Percentiles rank a stretch among this genome's conserved stretches.
These are phyloP conservation scores for Ctenoplectra terminalis DNA, from an alignment of 1,140 invertebrate genomes.

Conservation along the genomic window DNA sequence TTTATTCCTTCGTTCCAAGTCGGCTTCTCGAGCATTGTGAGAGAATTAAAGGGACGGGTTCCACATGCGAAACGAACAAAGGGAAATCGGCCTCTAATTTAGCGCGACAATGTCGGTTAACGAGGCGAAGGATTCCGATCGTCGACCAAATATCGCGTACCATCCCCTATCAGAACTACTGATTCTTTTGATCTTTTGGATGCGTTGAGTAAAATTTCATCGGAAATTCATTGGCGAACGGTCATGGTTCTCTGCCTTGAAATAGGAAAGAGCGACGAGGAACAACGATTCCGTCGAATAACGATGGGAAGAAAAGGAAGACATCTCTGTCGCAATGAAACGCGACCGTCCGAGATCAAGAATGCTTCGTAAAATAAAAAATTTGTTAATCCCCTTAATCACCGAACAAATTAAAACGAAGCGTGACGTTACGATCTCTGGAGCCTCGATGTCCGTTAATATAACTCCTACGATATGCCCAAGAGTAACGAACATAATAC, in stretches of 20 bases:
- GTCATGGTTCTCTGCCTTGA: neutral
- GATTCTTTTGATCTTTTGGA: neutral
- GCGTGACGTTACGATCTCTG: too few species aligned
- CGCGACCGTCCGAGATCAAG: too few species aligned
- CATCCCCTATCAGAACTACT: neutral
- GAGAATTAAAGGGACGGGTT: constrained; percentile 54
- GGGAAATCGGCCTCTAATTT: constrained; percentile 70
- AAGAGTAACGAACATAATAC: neutral
- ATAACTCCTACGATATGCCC: neutral
- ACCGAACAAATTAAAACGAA: too few species aligned
- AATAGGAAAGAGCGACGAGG: neutral
- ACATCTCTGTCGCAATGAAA: too few species aligned
- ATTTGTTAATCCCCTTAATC: too few species aligned
- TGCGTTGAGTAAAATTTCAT: neutral
- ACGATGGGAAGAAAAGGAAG: neutral
- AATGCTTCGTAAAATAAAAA: too few species aligned
- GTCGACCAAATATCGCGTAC: constrained; percentile 13
- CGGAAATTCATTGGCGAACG: constrained; percentile 7
- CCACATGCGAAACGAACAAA: constrained; percentile 62
- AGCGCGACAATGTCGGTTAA: constrained; percentile 75
- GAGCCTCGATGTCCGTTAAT: neutral
- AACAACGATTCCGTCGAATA: neutral
- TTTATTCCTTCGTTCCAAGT: constrained; percentile 2
- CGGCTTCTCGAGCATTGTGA: constrained; percentile 66
- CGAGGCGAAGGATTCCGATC: constrained; percentile 58